phyloP scores from a whole-genome alignment of 2,888 invertebrate species.

The Diadegma fenestrale region DNA sequence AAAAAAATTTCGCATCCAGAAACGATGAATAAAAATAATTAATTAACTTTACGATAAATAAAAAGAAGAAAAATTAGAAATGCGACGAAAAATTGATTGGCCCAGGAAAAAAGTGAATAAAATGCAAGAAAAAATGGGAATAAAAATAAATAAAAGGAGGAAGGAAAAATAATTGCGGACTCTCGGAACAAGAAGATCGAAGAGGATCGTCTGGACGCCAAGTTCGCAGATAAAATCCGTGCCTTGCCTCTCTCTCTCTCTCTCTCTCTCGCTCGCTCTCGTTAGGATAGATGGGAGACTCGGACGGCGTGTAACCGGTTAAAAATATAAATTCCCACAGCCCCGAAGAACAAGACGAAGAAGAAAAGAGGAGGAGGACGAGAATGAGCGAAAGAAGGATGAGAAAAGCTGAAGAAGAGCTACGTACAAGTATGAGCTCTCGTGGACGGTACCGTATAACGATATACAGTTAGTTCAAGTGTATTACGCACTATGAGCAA shows the following conservation, averaged over 20 bases:
- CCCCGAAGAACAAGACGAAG: slow-evolving; percentile 65
- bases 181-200: slow-evolving; percentile 24
- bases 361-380: slow-evolving; percentile 23
- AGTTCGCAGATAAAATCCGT: slow-evolving; percentile 29
- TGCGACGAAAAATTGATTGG: no score
- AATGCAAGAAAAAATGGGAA: not conserved
- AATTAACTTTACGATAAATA: no score
- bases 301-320: slow-evolving; percentile 76
- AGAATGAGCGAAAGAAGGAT: not conserved
- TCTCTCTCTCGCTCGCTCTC: slow-evolving; percentile 24
- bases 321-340: slow-evolving; percentile 79
- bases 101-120: not conserved
- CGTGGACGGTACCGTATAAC: slow-evolving; percentile 76
- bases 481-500: slow-evolving; percentile 48
- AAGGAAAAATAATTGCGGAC: not conserved
- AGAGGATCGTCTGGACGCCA: slow-evolving; percentile 13
- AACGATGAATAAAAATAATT: no score
- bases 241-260: slow-evolving; percentile 22
- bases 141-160: not conserved
- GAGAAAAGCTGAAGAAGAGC: slow-evolving; percentile 16
- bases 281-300: slow-evolving; percentile 26
- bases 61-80: not conserved
- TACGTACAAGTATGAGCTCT: slow-evolving; percentile 38
- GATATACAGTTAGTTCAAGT: slow-evolving; percentile 77
- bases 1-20: no score